Conservation (phyloP, 1,140 invertebrate genomes). For the Danaus plexippus region DNA sequence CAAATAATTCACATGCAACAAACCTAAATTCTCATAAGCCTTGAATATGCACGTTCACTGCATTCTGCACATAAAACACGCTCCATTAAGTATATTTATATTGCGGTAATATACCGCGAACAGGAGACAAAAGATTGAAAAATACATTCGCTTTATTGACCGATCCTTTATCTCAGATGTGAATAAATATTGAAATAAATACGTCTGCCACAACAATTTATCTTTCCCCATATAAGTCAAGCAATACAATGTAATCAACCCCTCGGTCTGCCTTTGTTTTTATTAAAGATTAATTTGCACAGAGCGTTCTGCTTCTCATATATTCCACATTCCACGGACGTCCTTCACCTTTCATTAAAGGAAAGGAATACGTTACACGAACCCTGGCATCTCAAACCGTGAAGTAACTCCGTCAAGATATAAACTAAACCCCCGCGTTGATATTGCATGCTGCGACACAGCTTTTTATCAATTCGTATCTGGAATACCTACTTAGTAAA, state of each 20-base stretch:
- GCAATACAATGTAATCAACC: not conserved
- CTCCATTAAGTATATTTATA: constrained; percentile 16
- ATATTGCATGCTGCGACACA: constrained; percentile 44
- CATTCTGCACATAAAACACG: constrained; percentile 20
- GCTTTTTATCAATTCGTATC: constrained; percentile 57
- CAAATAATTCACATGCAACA: constrained; percentile 18
- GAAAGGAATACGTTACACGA: constrained; percentile 39
- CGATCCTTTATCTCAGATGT: constrained; percentile 14
- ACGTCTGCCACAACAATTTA: constrained; percentile 17
- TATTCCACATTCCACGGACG: constrained; percentile 39
- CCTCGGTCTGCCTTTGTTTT: constrained; percentile 10
- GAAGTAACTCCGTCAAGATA: constrained; percentile 40
- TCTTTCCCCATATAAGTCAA: constrained; percentile 12
- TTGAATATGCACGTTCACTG: constrained; percentile 21
- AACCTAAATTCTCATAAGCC: constrained; percentile 19
- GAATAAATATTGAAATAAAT: constrained; percentile 17
- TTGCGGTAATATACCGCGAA: constrained; percentile 14
- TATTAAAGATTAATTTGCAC: constrained; percentile 32
- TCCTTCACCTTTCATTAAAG: constrained; percentile 62
- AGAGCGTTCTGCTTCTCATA: constrained; percentile 28
- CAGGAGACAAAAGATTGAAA: constrained; percentile 19
- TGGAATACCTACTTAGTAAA: constrained; percentile 34
- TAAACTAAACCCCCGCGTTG: constrained; percentile 55
- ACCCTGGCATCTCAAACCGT: constrained; percentile 49
- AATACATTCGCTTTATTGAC: constrained; percentile 13